Conservation (phyloP, 2,797 vertebrate species). For the Esox masquinongy region DNA sequence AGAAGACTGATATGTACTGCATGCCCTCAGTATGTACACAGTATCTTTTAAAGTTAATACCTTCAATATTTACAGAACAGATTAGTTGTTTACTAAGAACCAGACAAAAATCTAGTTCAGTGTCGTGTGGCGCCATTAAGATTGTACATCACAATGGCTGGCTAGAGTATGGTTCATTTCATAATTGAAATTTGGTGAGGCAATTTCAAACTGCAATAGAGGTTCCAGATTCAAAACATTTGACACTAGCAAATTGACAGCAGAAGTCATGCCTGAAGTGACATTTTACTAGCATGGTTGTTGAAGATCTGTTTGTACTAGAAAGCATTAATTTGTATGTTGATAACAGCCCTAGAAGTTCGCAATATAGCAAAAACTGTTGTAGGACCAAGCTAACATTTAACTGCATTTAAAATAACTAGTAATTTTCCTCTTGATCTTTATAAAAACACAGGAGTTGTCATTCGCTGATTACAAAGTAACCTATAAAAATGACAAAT, state of each 20-base stretch:
- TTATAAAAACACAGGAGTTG: background rate
- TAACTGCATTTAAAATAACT: slow-evolving; percentile 2
- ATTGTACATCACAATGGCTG: slow-evolving; percentile 22
- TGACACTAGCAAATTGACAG: background rate
- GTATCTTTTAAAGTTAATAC: slow-evolving; percentile 71
- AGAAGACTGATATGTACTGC: slow-evolving; percentile 72
- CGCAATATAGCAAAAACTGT: background rate
- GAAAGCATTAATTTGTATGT: background rate
- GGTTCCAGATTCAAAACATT: background rate
- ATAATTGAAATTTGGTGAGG: slow-evolving; percentile 3
- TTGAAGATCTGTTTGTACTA: background rate
- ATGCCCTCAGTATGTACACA: slow-evolving; percentile 83
- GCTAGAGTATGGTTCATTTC: slow-evolving; percentile 9
- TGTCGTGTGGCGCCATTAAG: slow-evolving; percentile 12
- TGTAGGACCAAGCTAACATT: background rate
- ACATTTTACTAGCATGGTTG: background rate
- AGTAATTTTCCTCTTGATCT: background rate
- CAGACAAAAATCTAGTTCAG: slow-evolving; percentile 20
- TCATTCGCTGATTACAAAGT: slow-evolving; percentile 1
- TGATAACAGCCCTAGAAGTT: background rate
- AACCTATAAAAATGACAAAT: slow-evolving; percentile 19
- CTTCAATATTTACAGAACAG: slow-evolving; percentile 87
- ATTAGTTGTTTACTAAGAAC: slow-evolving; percentile 29
- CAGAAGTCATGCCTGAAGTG: slow-evolving; percentile 3
- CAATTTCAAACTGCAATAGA: slow-evolving; percentile 9